A percentile compares a stretch with the other conserved stretches of the same genome.
phyloP scores from a whole-genome alignment of 2,113 vertebrate genomes.

The Atherinomorus stipes region DNA sequence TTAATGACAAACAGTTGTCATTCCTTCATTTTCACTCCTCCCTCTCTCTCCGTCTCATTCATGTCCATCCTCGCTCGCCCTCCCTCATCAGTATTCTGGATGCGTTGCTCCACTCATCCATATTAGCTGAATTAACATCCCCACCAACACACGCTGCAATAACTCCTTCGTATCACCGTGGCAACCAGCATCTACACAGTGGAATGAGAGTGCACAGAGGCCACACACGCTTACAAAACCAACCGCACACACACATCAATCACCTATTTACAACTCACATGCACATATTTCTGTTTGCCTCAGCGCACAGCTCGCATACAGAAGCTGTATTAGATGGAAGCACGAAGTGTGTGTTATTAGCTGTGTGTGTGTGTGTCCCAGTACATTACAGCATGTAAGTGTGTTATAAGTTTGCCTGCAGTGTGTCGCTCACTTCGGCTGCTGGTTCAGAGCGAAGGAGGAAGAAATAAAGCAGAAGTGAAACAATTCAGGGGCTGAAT shows the following conservation, averaged over 20 bases:
- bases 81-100: slow-evolving; percentile 11
- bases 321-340: too few relatives aligned
- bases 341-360: too few relatives aligned
- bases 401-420: slow-evolving; percentile 22
- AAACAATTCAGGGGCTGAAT: too few relatives aligned
- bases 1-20: too few relatives aligned
- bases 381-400: slow-evolving; percentile 37
- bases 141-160: neutral
- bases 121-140: slow-evolving; percentile 45
- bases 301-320: too few relatives aligned
- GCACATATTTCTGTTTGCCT: too few relatives aligned
- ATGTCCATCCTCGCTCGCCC: neutral
- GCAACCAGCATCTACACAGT: slow-evolving; percentile 26
- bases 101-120: slow-evolving; percentile 16
- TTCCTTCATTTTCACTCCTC: too few relatives aligned
- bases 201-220: neutral
- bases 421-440: slow-evolving; percentile 17
- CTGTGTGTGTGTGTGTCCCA: slow-evolving; percentile 11
- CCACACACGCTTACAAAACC: neutral
- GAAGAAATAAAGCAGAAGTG: too few relatives aligned
- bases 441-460: too few relatives aligned
- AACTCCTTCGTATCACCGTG: slow-evolving; percentile 14
- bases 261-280: neutral
- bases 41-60: neutral
- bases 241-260: neutral